Base-by-base conservation (phyloP, 2,888 invertebrate genomes). In the Yponomeuta evonymella region DNA sequence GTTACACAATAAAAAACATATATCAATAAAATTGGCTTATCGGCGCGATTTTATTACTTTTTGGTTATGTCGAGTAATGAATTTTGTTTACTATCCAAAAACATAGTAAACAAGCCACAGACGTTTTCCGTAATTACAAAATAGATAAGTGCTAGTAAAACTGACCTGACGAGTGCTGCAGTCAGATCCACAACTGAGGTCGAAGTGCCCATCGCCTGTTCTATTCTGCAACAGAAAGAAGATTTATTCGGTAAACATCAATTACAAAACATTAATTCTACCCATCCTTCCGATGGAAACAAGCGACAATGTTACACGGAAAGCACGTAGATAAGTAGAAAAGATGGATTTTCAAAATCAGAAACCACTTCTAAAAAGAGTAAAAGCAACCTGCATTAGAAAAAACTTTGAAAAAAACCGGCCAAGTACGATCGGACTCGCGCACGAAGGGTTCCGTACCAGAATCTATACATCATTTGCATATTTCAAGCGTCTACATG, bases 91-190 rank as follows among this genome's bases (percentile, higher is more conserved):
- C 51, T 15, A 58, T 58, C 51, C 12, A 5, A 58, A 58, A 15
- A 58, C 51, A 15, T 58, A 58, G 51, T 58, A 58, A 58, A 58
- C 51, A 15, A 58, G 9, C 51, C 15, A 58, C 2, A 58, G 6
- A 58, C 51, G 12, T 58, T 58, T 58, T 58, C 51, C 51, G 51
- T 15, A 8, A 9, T 51, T 58, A 58, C 51, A 12, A 58, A 58
- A 58, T 58, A 58, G 51, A 15, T 58, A 58, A 58, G 51, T 15
- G 5, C 12, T 74, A 64, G 9, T 43, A 30, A 15, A 0, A 81
- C 89, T 92, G 91, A 96, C 96, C 93, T 96, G 95, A 83, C 95
- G 94, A 72, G 95, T 93, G 83, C 94, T 95, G 88, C 96, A 96
- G 73, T 94, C 94, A 63, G 93, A 93, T 58, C 94, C 95, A 79